A percentile compares a stretch with the other conserved stretches of the same genome.
Conservation (phyloP, 2,888 invertebrate species). For the Steinernema carpocapsae region DNA sequence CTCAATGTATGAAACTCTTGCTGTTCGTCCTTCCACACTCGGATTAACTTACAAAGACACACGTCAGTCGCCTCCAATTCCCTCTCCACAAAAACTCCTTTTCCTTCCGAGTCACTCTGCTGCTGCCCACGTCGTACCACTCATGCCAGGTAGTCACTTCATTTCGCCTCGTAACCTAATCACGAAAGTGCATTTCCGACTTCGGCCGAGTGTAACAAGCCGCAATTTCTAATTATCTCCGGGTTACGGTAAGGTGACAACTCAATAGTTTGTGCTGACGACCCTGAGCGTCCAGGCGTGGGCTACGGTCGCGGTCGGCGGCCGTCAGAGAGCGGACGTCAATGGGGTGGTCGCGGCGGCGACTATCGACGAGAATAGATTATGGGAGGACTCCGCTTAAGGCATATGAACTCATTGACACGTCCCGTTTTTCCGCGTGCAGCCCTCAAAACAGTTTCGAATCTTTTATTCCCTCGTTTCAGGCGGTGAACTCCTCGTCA, state of each 20-base stretch:
- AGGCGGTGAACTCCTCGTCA: conserved; percentile 8
- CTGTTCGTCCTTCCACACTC: no score
- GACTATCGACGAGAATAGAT: conserved; percentile 28
- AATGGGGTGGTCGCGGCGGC: neutral
- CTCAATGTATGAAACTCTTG: no score
- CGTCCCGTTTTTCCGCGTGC: neutral
- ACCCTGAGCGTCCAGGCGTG: neutral
- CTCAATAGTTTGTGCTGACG: neutral
- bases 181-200: no score
- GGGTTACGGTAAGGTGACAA: neutral
- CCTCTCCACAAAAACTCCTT: no score
- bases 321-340: conserved; percentile 10
- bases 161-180: no score
- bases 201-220: conserved; percentile 1
- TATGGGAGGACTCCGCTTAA: conserved; percentile 8
- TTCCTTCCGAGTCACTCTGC: no score
- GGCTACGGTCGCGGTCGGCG: neutral
- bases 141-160: no score
- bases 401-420: conserved; percentile 2
- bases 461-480: neutral
- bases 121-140: no score
- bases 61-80: no score
- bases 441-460: neutral
- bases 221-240: neutral
- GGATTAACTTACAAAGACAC: no score